Evolutionary conservation across 92 coral and sea anemone genomes (phyloP).

Genomic region (Anthopleura xanthogrammica): DNA sequence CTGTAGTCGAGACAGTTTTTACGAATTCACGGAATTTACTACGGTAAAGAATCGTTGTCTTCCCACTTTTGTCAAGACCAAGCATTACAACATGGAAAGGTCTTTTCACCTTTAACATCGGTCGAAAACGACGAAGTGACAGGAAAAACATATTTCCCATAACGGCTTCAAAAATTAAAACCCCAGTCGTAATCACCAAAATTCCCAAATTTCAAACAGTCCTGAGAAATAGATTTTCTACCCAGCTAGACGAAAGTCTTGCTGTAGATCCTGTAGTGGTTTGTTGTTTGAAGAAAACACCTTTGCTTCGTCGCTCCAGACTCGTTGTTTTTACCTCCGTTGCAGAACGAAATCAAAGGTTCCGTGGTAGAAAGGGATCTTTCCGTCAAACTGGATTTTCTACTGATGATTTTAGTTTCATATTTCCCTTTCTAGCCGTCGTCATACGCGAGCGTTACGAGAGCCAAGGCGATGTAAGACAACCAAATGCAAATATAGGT

Average conservation of each 20-base stretch:
- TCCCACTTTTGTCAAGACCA: constrained; percentile 94
- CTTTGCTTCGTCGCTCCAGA: neutral
- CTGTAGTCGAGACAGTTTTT: constrained; percentile 74
- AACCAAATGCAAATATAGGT: constrained; percentile 32
- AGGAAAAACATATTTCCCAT: constrained; percentile 78
- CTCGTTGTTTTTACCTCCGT: neutral
- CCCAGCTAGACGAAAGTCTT: neutral
- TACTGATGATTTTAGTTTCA: constrained; percentile 18
- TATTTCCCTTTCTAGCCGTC: constrained; percentile 18
- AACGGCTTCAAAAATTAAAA: neutral
- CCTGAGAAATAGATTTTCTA: neutral
- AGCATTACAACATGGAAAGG: constrained; percentile 95
- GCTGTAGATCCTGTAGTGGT: neutral
- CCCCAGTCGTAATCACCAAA: neutral
- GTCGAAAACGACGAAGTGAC: constrained; percentile 76
- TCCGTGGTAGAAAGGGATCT: neutral
- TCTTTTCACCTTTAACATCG: constrained; percentile 63
- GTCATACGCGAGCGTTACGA: constrained; percentile 25
- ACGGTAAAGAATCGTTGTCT: constrained; percentile 92
- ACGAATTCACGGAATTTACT: constrained; percentile 80
- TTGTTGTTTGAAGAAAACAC: neutral
- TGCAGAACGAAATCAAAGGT: neutral
- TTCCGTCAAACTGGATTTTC: neutral
- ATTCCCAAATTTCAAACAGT: constrained; percentile 3
- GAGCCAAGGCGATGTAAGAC: constrained; percentile 19